Evolutionary conservation across 1,140 invertebrate genomes (phyloP), one percentile per base, ranked within the genome.

Genomic region (Helicoverpa zea): DNA sequence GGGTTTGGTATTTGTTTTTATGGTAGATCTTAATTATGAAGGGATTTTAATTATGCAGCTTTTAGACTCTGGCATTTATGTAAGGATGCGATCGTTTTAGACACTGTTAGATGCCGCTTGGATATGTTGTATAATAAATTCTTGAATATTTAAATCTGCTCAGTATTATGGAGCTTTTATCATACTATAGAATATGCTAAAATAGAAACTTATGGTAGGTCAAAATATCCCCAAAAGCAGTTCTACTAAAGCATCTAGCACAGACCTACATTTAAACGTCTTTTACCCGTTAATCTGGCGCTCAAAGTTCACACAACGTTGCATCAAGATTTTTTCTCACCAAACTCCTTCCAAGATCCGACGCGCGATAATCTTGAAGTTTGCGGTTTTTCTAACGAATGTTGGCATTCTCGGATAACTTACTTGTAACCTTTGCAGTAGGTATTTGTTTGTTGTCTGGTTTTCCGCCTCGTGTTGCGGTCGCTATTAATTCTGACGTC

Each of bases 301-400:
- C 12, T 54, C 52, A 54, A 54, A 54, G 52, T 14, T 54, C 35
- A 43, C 35, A 64, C 29, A 35, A 2, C 13, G 13, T 68, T 68
- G 12, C 18, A 3, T 49, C 64, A 49, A 11, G n/a, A 49, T 11
- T 68, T 68, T 66, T 49, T 49, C 16, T 43, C 64, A 68, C n/a
- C n/a, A 18, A 68, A 23, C 64, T 49, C 16, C 35, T 64, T 64
- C 43, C 49, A 49, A 68, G 43, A 68, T 13, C 18, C 9, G 16
- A 10, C 64, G 64, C 63, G 35, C 18, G 64, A 49, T 68, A n/a
- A 68, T 16, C 16, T 49, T 12, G 64, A 68, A 68, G 43, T 49
- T 11, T 68, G 64, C 43, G 64, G 64, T 68, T 68, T 68, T 68
- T 68, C 64, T 68, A 68, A 68, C 64, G 5, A 68, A 68, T 49